phyloP scores from a whole-genome alignment of 2,113 vertebrate species.

The rabbit (Oryctolagus cuniculus) region mOryCun1.1 NC_091438.1:139244501-139245000 shows the following conservation, averaged over 20 bases:
- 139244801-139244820: background rate
- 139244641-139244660: background rate
- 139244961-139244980: conserved; percentile 20
- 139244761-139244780: background rate
- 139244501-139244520: background rate
- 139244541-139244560: background rate
- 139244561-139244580: background rate
- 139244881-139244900: background rate
- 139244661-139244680: background rate
- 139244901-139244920: background rate
- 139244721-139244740: background rate
- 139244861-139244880: background rate
- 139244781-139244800: background rate
- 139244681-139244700: background rate
- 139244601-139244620: background rate
- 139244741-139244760: background rate
- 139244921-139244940: background rate
- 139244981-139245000: background rate
- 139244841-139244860: background rate
- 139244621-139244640: background rate
- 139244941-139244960: conserved; percentile 7
- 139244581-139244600: background rate
- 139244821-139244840: background rate
- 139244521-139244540: background rate
- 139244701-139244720: background rate